phyloP scores from a whole-genome alignment of 2,113 vertebrate genomes.

The Fulica atra region DNA sequence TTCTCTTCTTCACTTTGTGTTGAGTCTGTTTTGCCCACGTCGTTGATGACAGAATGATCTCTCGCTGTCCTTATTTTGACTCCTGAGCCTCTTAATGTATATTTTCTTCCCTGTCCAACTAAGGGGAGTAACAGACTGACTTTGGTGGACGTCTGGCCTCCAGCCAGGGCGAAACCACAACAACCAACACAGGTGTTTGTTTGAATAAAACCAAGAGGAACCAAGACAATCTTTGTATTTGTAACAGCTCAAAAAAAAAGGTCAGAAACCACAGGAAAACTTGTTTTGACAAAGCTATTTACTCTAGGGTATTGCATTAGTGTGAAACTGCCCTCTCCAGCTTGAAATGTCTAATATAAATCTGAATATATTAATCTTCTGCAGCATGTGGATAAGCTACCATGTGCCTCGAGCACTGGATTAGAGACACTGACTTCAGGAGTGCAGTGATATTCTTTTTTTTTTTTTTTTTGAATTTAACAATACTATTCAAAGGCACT shows the following conservation, averaged over 20 bases:
- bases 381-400: background rate
- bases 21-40: no score
- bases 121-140: no score
- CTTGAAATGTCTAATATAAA: background rate
- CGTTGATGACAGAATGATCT: no score
- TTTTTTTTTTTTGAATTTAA: constrained; percentile 12
- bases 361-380: constrained; percentile 44
- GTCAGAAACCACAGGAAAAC: constrained; percentile 30
- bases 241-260: constrained; percentile 12
- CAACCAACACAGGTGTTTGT: constrained; percentile 46
- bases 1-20: no score
- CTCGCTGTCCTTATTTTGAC: no score
- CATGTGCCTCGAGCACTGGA: background rate
- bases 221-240: constrained; percentile 27
- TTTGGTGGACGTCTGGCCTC: no score
- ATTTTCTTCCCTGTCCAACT: no score
- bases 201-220: constrained; percentile 27
- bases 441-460: background rate
- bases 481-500: constrained; percentile 41
- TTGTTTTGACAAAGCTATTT: constrained; percentile 22
- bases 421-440: constrained; percentile 24
- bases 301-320: background rate
- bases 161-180: no score
- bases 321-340: constrained; percentile 15
- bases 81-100: no score